Evolutionary conservation across 2,888 invertebrate species (phyloP).

Genomic region (Ochlodes sylvanus): DNA sequence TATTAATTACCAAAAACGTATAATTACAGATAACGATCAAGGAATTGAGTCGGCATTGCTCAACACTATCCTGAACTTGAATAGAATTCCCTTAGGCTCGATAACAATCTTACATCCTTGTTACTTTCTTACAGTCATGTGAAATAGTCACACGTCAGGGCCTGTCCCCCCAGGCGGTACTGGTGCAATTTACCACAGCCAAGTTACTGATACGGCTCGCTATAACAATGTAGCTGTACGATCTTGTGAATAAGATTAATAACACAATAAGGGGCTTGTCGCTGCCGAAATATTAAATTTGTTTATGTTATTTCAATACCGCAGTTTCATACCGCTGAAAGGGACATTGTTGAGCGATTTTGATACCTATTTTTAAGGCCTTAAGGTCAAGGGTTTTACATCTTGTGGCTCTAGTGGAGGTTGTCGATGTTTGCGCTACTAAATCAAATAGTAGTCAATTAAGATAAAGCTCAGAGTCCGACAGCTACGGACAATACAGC

Average conservation of each 20-base stretch:
- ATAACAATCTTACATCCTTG: slow-evolving; percentile 80
- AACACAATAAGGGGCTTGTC: slow-evolving; percentile 32
- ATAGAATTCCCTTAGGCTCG: slow-evolving; percentile 61
- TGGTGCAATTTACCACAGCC: slow-evolving; percentile 12
- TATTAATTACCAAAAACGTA: slow-evolving; percentile 47
- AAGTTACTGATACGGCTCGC: slow-evolving; percentile 20
- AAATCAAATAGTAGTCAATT: slow-evolving; percentile 83
- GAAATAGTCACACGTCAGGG: slow-evolving; percentile 76
- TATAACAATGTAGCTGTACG: slow-evolving; percentile 17
- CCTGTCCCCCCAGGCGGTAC: slow-evolving; percentile 70
- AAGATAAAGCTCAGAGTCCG: slow-evolving; percentile 78
- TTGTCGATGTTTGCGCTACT: slow-evolving; percentile 60
- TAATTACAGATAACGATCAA: slow-evolving; percentile 52
- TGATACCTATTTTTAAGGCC: background rate
- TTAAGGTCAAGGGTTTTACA: slow-evolving; percentile 1
- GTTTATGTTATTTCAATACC: slow-evolving; percentile 26
- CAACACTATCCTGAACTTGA: slow-evolving; percentile 57
- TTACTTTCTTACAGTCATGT: slow-evolving; percentile 74
- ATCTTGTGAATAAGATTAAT: slow-evolving; percentile 34
- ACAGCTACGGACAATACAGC: slow-evolving; percentile 77
- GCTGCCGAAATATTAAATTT: slow-evolving; percentile 40
- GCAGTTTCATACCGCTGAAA: background rate
- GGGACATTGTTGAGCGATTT: slow-evolving; percentile 2
- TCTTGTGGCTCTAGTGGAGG: slow-evolving; percentile 8
- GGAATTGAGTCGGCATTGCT: slow-evolving; percentile 46